phyloP scores from a whole-genome alignment of 2,888 invertebrate species.

The Lasioglossum zephyrum region DNA sequence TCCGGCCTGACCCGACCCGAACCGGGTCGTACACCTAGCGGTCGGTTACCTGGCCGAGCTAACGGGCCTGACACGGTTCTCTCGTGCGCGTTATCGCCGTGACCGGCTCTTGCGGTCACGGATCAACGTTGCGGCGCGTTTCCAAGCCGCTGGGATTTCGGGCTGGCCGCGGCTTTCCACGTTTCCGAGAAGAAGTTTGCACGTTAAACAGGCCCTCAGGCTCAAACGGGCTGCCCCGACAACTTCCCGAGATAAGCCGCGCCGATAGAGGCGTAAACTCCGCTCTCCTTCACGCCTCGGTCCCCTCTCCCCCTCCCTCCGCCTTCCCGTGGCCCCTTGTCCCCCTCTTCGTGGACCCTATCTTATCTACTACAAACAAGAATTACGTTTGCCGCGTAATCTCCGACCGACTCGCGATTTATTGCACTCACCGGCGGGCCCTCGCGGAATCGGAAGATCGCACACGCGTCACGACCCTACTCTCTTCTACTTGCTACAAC shows the following conservation, averaged over 20 bases:
- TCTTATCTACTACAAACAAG: constrained; percentile 84
- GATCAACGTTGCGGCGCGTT: constrained; percentile 37
- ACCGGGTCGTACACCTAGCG: neutral
- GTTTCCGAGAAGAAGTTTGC: constrained; percentile 79
- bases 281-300: constrained; percentile 32
- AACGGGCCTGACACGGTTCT: constrained; percentile 9
- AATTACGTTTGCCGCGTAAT: constrained; percentile 82
- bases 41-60: constrained; percentile 3
- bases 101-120: constrained; percentile 4
- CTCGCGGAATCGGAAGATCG: constrained; percentile 61
- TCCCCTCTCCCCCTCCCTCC: constrained; percentile 28
- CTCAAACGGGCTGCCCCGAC: constrained; percentile 80
- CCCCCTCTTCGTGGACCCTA: constrained; percentile 64
- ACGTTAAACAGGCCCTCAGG: constrained; percentile 78
- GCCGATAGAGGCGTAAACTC: constrained; percentile 79
- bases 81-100: constrained; percentile 28
- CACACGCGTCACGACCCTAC: constrained; percentile 51
- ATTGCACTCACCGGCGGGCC: constrained; percentile 71
- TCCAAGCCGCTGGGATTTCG: constrained; percentile 51
- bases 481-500: neutral
- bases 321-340: constrained; percentile 23
- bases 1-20: neutral
- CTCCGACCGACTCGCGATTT: constrained; percentile 77
- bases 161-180: constrained; percentile 79
- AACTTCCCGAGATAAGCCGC: constrained; percentile 82